Percentiles rank a stretch among this genome's conserved stretches.
These are phyloP conservation scores for Plebejus anna DNA, from an alignment of 2,888 invertebrate species.

Conservation along the genomic window DNA sequence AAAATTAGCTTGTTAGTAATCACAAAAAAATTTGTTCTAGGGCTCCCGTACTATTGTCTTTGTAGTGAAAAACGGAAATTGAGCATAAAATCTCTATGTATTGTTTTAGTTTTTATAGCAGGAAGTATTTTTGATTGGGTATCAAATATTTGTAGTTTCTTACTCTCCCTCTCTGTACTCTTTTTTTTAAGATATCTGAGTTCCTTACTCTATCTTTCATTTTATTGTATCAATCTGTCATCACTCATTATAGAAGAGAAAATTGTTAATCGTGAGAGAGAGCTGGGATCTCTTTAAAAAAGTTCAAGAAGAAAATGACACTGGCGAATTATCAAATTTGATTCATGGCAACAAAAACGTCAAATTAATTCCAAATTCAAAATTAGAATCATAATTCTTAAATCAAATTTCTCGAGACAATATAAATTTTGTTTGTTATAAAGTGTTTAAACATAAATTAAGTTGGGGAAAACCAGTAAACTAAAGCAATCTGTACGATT, in stretches of 20 bases:
- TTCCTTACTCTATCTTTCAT: too few species aligned
- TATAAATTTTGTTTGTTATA: conserved; percentile 9
- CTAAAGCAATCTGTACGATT: conserved; percentile 37
- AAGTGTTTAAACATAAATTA: not conserved
- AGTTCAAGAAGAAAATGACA: not conserved
- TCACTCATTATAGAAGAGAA: not conserved
- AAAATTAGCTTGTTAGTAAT: too few species aligned
- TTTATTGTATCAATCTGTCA: too few species aligned
- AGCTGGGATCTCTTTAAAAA: not conserved
- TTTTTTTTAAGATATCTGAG: too few species aligned
- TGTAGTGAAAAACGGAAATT: conserved; percentile 14
- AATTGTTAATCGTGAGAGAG: not conserved
- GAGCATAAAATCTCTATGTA: not conserved
- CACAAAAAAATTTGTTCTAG: too few species aligned
- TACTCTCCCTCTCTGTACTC: too few species aligned
- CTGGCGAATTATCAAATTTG: not conserved
- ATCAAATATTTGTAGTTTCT: not conserved
- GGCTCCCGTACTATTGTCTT: too few species aligned
- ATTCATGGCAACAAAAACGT: not conserved
- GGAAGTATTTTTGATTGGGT: not conserved
- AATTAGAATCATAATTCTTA: not conserved
- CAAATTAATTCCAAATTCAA: not conserved
- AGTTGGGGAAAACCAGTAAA: conserved; percentile 34
- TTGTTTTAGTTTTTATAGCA: conserved; percentile 7
- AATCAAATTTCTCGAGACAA: not conserved